Evolutionary conservation across 2,888 invertebrate species (phyloP).

Genomic region (Dasysyrphus albostriatus): DNA sequence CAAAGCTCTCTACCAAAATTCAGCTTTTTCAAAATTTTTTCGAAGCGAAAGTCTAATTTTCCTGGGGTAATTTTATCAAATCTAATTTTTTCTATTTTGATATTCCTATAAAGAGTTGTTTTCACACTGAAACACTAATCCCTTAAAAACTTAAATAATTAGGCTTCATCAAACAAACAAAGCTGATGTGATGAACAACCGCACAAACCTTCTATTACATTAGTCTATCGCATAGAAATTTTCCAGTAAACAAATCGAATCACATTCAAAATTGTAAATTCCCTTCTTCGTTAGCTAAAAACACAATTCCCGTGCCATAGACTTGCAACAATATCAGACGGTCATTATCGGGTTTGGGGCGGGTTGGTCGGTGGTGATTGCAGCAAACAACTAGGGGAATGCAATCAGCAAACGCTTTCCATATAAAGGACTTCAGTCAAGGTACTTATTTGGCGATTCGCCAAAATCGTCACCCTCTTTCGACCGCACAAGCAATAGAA

Average conservation of each 20-base stretch:
- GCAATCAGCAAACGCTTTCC: slow-evolving; percentile 69
- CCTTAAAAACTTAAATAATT: too few species aligned
- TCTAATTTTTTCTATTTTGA: too few species aligned
- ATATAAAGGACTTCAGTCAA: slow-evolving; percentile 70
- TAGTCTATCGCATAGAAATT: neutral
- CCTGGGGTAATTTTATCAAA: too few species aligned
- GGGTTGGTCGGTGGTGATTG: neutral
- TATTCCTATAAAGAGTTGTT: too few species aligned
- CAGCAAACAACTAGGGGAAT: slow-evolving; percentile 29
- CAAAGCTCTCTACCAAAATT: too few species aligned
- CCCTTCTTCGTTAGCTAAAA: slow-evolving; percentile 41
- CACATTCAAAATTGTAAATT: slow-evolving; percentile 52
- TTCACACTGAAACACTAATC: too few species aligned
- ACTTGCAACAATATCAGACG: neutral
- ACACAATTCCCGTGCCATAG: slow-evolving; percentile 23
- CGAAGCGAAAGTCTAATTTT: too few species aligned
- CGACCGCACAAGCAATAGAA: slow-evolving; percentile 11
- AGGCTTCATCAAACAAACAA: neutral
- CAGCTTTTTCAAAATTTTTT: too few species aligned
- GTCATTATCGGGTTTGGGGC: neutral
- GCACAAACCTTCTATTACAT: neutral
- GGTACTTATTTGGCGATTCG: slow-evolving; percentile 69
- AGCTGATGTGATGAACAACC: neutral
- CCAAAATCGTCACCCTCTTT: slow-evolving; percentile 72
- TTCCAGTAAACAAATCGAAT: slow-evolving; percentile 62